Base-by-base conservation (phyloP, 2,113 vertebrate species). In the Calypte anna region DNA sequence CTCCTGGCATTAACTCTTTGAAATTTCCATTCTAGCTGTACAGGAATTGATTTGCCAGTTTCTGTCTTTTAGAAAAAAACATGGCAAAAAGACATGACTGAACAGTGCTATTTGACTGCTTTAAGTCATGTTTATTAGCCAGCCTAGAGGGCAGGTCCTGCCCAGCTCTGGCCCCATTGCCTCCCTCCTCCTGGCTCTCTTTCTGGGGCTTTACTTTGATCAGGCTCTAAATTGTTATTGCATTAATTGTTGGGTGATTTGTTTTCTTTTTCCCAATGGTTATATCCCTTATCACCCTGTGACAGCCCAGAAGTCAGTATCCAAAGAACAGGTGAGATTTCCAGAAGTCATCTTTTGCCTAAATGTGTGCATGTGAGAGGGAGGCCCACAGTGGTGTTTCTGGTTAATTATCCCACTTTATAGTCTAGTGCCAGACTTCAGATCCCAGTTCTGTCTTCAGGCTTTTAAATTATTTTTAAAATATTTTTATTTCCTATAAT, bases 41-140 rank as follows among this genome's bases (percentile, higher is more conserved):
- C 10, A 40, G 40, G 55, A 94, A 38, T 48, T 80, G 24, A 54
- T 92, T 83, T 94, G 76, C 82, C 92, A 86, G 86, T 95, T 91
- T 62, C 9, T 92, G 13, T 80, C 67, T 83, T 53, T 89, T 88
- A 36, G 25, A 19, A 55, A 73, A 38, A 46, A 63, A 16, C 22
- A 59, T 31, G 33, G 33, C 70, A 19, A 55, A 73, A 38, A 46
- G 59, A 16, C 22, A 30, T 55, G 24, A 44, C 11, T 17, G n/a
- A 92, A 54, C n/a, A 43, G 36, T 36, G 38, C 51, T 82, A 50
- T 92, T 90, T 22, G 33, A 17, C 46, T 59, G 31, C 48, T 68
- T 48, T 91, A 77, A 90, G 38, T 68, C 64, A 18, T 48, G 63
- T 63, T 82, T 76, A 16, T 64, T 85, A 83, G 68, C 70, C 64